These are phyloP conservation scores for Sthenelais limicola DNA, from an alignment of 2,888 invertebrate species.

Conservation along the genomic window DNA sequence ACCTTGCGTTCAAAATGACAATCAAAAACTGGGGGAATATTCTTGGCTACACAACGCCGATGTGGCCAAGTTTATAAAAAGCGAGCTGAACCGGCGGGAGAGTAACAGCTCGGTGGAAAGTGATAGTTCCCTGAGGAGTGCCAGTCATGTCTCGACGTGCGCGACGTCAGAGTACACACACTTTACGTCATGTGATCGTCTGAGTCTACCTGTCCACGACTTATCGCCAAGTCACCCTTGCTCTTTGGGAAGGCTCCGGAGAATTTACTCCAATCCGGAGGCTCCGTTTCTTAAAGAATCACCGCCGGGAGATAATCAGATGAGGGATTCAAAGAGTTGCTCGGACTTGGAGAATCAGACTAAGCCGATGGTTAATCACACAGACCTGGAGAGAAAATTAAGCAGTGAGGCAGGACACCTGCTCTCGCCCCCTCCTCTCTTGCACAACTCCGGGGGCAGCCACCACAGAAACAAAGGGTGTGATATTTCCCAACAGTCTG, in stretches of 20 bases:
- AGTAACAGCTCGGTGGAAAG: conserved; percentile 41
- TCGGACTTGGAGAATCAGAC: conserved; percentile 26
- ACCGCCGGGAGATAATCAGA: not conserved
- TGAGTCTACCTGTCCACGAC: conserved; percentile 21
- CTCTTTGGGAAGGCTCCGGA: conserved; percentile 34
- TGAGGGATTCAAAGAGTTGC: conserved; percentile 42
- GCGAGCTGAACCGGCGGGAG: conserved; percentile 9
- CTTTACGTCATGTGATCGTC: conserved; percentile 42
- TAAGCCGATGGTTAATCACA: conserved; percentile 10
- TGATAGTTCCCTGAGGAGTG: conserved; percentile 37
- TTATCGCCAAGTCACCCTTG: not conserved
- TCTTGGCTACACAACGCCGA: conserved; percentile 33
- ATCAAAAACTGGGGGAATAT: not conserved
- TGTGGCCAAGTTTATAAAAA: conserved; percentile 30
- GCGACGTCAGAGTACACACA: conserved; percentile 42
- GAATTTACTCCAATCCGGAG: conserved; percentile 45
- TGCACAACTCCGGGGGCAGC: not conserved
- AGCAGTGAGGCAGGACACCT: conserved; percentile 7
- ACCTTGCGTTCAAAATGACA: not conserved
- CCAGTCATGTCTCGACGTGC: conserved; percentile 44
- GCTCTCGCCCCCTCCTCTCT: conserved; percentile 11
- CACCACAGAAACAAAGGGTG: not conserved
- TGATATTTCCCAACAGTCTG: not conserved
- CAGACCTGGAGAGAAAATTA: conserved; percentile 24
- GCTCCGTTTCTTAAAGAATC: conserved; percentile 29